Conservation (phyloP, 2,113 vertebrate genomes). For the Ploceus nigricollis region DNA sequence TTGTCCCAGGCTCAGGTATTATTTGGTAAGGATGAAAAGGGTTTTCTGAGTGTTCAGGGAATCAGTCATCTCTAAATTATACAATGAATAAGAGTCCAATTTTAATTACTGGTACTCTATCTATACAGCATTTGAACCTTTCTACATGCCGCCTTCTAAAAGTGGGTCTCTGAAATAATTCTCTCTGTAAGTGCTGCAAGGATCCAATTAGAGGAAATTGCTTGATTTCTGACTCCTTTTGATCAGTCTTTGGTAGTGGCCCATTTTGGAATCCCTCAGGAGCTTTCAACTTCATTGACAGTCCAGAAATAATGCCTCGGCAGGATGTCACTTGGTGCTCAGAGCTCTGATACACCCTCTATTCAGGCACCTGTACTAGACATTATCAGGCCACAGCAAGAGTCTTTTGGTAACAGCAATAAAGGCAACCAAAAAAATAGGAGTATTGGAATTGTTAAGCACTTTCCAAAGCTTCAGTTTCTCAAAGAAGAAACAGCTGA, state of each 20-base stretch:
- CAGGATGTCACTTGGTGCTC: slow-evolving; percentile 28
- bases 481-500: not conserved
- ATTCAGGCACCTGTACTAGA: slow-evolving; percentile 34
- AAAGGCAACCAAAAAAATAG: not conserved
- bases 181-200: slow-evolving; percentile 4
- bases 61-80: not conserved
- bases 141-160: not conserved
- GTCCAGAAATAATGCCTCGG: slow-evolving; percentile 30
- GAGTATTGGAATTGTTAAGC: slow-evolving; percentile 18
- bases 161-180: slow-evolving; percentile 23
- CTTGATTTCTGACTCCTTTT: slow-evolving; percentile 58
- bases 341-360: slow-evolving; percentile 34
- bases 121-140: slow-evolving; percentile 20
- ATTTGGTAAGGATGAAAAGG: slow-evolving; percentile 28
- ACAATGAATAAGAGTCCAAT: slow-evolving; percentile 18
- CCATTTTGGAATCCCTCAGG: slow-evolving; percentile 34
- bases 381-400: slow-evolving; percentile 50
- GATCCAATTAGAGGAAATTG: slow-evolving; percentile 57
- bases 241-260: slow-evolving; percentile 26
- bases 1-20: not conserved
- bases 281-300: slow-evolving; percentile 36
- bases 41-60: not conserved
- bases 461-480: slow-evolving; percentile 18
- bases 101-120: slow-evolving; percentile 58
- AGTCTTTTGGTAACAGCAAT: slow-evolving; percentile 18